Percentiles rank a stretch among this genome's conserved stretches.
phyloP scores from a whole-genome alignment of 2,888 invertebrate genomes.

The Eledona agricola region DNA sequence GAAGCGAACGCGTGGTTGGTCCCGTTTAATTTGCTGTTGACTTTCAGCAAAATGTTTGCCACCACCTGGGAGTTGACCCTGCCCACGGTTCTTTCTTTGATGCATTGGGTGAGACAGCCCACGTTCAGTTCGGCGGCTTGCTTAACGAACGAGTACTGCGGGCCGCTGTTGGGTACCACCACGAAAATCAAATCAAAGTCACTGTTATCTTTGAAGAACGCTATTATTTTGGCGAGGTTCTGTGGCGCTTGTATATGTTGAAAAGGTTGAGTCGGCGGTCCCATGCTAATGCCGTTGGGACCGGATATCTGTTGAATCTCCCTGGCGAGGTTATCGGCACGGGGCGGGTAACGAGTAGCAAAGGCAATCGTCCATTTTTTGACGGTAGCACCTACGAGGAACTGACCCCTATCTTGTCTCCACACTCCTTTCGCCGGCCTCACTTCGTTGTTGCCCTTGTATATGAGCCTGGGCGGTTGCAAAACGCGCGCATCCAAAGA shows the following conservation, averaged over 20 bases:
- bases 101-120: constrained; percentile 80
- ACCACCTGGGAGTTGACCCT: constrained; percentile 70
- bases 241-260: constrained; percentile 34
- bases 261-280: constrained; percentile 39
- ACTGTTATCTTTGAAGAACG: constrained; percentile 40
- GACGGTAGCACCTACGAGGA: constrained; percentile 56
- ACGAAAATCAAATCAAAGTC: constrained; percentile 69
- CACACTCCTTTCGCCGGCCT: constrained; percentile 61
- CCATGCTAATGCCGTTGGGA: constrained; percentile 40
- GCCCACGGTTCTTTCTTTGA: constrained; percentile 66
- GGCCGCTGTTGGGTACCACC: constrained; percentile 65
- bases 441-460: constrained; percentile 61
- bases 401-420: constrained; percentile 56
- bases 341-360: constrained; percentile 49
- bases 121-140: constrained; percentile 73
- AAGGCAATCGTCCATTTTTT: constrained; percentile 64
- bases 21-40: constrained; percentile 86
- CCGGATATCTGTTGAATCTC: constrained; percentile 9
- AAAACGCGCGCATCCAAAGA: constrained; percentile 82
- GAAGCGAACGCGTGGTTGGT: constrained; percentile 69
- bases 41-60: constrained; percentile 74
- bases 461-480: constrained; percentile 76
- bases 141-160: constrained; percentile 66
- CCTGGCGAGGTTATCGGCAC: constrained; percentile 49
- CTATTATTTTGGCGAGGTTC: constrained; percentile 31